phyloP scores from a whole-genome alignment of 2,113 vertebrate species.

The Nematolebias whitei region DNA sequence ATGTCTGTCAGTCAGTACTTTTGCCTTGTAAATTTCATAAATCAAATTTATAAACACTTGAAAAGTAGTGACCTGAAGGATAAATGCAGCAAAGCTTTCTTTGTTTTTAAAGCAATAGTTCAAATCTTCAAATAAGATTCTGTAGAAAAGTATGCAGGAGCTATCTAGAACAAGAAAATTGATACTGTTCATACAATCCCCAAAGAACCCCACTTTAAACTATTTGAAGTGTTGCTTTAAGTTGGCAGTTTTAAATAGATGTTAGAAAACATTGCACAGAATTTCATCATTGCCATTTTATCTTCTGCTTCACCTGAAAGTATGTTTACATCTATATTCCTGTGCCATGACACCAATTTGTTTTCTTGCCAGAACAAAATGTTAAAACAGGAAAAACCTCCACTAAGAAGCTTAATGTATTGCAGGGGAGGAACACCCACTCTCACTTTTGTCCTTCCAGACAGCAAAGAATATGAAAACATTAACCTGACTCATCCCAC shows the following conservation, averaged over 20 bases:
- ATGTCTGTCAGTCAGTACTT: too few relatives aligned
- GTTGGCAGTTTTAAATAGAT: slow-evolving; percentile 1
- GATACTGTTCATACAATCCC: too few relatives aligned
- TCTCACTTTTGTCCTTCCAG: slow-evolving; percentile 12
- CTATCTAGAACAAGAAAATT: too few relatives aligned
- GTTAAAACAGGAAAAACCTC: background rate
- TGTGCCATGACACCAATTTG: background rate
- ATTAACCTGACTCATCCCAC: slow-evolving; percentile 46
- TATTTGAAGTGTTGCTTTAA: too few relatives aligned
- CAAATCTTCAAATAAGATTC: too few relatives aligned
- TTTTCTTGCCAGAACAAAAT: slow-evolving; percentile 7
- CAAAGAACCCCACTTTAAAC: too few relatives aligned
- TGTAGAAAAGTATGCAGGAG: too few relatives aligned
- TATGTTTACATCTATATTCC: background rate
- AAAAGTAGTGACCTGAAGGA: too few relatives aligned
- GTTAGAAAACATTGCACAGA: slow-evolving; percentile 18
- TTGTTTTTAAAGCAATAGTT: too few relatives aligned
- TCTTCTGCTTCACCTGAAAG: background rate
- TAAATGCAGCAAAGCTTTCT: too few relatives aligned
- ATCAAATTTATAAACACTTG: too few relatives aligned
- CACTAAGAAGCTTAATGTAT: slow-evolving; percentile 5
- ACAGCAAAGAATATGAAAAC: slow-evolving; percentile 34
- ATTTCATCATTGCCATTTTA: slow-evolving; percentile 30
- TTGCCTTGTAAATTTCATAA: too few relatives aligned
- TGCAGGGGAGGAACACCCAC: background rate